Percentiles rank a stretch among this genome's conserved stretches.
Conservation (phyloP, 35 echinoderm and acorn worm genomes). For the Apostichopus californicus region DNA sequence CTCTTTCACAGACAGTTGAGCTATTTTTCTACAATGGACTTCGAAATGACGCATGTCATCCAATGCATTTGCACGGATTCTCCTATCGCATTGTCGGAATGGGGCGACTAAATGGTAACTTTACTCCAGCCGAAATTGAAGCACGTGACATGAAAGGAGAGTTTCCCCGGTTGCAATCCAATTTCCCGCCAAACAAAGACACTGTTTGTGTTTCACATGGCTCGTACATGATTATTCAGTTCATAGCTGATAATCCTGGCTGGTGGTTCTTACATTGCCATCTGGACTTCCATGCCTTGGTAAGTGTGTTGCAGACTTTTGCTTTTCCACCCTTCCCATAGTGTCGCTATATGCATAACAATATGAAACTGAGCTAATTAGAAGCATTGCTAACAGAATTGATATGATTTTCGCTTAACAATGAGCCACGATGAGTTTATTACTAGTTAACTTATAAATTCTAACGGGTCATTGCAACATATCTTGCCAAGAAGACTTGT, state of each 20-base stretch:
- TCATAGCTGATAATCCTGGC: conserved; percentile 83
- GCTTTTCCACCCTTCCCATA: too few relatives aligned
- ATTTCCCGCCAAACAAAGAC: conserved; percentile 55
- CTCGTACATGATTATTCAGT: conserved; percentile 65
- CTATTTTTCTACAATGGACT: background rate
- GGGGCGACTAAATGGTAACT: background rate
- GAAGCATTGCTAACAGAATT: too few relatives aligned
- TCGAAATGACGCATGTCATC: background rate
- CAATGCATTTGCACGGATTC: conserved; percentile 24
- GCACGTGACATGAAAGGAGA: background rate
- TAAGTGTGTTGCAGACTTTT: too few relatives aligned
- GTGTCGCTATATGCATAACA: too few relatives aligned
- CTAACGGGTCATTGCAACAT: too few relatives aligned
- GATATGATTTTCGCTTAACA: too few relatives aligned
- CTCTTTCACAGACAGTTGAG: background rate
- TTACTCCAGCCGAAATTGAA: background rate
- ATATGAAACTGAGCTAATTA: too few relatives aligned
- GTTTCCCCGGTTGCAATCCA: too few relatives aligned
- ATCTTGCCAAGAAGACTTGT: too few relatives aligned
- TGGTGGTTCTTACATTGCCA: conserved; percentile 91
- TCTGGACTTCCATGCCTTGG: conserved; percentile 63
- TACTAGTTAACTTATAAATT: too few relatives aligned
- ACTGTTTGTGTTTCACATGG: conserved; percentile 63
- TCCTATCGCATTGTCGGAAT: background rate
- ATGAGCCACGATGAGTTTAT: too few relatives aligned